A percentile compares a stretch with the other conserved stretches of the same genome.
Evolutionary conservation across 2,888 invertebrate genomes (phyloP).

Genomic region (Coenonympha glycerion): DNA sequence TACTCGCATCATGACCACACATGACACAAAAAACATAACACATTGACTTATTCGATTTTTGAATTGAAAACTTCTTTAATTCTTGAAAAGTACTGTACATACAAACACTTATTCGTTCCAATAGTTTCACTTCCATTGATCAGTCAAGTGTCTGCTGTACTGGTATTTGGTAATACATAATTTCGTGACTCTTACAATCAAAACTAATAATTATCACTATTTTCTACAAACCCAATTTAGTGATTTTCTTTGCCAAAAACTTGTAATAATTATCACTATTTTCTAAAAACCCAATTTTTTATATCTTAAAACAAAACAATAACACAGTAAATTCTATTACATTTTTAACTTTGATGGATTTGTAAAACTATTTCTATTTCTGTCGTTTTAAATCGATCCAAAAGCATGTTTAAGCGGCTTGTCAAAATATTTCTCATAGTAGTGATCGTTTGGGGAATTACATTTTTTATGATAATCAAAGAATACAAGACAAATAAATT

Average conservation of each 20-base stretch:
- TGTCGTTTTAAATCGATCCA: no score
- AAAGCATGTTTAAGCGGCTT: slow-evolving; percentile 26
- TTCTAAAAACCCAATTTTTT: no score
- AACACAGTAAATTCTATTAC: no score
- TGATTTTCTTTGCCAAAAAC: no score
- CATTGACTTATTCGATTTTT: slow-evolving; percentile 8
- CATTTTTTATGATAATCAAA: slow-evolving; percentile 37
- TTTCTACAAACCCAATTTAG: no score
- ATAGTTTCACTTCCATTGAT: neutral
- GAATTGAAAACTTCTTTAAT: neutral
- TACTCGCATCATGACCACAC: neutral
- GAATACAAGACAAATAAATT: slow-evolving; percentile 31
- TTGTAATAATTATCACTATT: neutral
- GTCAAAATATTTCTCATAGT: slow-evolving; percentile 35
- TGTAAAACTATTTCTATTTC: no score
- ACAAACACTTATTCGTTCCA: neutral
- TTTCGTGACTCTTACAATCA: no score
- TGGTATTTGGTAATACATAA: no score
- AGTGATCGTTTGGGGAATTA: slow-evolving; percentile 41
- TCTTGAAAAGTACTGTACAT: neutral
- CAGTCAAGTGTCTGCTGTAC: no score
- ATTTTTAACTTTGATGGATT: no score
- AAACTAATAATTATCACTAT: neutral
- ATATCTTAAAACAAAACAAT: no score
- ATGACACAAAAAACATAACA: neutral